These are phyloP conservation scores for Paedocypris micromegethes DNA, from an alignment of 2,797 vertebrate species.

Conservation along the genomic window DNA sequence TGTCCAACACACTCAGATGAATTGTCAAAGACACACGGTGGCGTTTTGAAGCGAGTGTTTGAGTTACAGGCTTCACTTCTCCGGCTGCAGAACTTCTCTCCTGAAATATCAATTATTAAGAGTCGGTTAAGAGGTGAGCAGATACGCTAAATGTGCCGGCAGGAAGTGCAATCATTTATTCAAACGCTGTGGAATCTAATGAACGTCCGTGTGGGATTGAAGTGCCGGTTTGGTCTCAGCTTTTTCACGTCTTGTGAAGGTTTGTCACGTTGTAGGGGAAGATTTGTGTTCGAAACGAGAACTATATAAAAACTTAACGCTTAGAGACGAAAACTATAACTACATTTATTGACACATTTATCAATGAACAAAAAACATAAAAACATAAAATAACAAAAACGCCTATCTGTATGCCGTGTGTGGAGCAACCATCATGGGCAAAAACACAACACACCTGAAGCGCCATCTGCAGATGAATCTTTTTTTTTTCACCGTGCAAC, in stretches of 20 bases:
- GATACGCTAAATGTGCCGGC: constrained; percentile 11
- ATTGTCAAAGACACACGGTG: constrained; percentile 43
- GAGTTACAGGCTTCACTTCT: constrained; percentile 31
- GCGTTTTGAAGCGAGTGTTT: constrained; percentile 31
- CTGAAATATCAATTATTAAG: constrained; percentile 38
- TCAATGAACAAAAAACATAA: no score
- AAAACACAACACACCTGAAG: no score
- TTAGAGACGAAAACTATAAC: no score
- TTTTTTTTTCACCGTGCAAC: no score
- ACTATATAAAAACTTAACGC: no score
- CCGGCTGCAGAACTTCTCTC: constrained; percentile 20
- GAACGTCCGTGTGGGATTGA: constrained; percentile 17
- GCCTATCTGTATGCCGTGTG: no score
- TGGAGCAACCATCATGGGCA: no score
- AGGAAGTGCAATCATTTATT: constrained; percentile 19
- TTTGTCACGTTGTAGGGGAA: no score
- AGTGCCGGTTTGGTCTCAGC: background rate
- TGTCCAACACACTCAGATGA: constrained; percentile 46
- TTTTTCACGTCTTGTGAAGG: background rate
- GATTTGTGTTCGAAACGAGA: no score
- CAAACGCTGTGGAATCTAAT: constrained; percentile 23
- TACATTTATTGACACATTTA: no score
- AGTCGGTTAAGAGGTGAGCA: constrained; percentile 9
- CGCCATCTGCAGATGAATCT: no score
- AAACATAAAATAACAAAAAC: no score